phyloP scores from a whole-genome alignment of 2,888 invertebrate species.

The Hipparchia semele region DNA sequence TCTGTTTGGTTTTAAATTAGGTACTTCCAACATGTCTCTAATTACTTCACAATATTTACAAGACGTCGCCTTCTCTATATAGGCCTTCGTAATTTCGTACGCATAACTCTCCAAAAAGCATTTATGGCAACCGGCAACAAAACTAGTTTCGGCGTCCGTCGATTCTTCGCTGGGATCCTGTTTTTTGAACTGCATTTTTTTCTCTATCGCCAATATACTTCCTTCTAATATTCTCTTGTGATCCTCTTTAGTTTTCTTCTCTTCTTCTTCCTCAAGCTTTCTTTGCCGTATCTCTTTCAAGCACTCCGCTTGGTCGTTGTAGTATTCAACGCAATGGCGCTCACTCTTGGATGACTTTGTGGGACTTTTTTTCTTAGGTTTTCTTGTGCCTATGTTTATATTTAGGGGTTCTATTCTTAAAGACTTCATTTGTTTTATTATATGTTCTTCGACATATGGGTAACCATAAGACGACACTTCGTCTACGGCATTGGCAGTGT shows the following conservation, averaged over 20 bases:
- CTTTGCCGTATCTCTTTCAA: slow-evolving; percentile 77
- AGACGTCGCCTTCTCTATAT: slow-evolving; percentile 67
- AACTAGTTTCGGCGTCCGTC: slow-evolving; percentile 66
- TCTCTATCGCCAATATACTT: slow-evolving; percentile 64
- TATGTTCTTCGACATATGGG: slow-evolving; percentile 76
- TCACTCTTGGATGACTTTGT: slow-evolving; percentile 70
- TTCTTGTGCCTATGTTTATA: slow-evolving; percentile 65
- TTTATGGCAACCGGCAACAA: slow-evolving; percentile 74
- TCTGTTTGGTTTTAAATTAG: slow-evolving; percentile 68
- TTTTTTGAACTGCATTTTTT: slow-evolving; percentile 59
- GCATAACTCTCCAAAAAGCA: slow-evolving; percentile 79
- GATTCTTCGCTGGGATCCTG: slow-evolving; percentile 75
- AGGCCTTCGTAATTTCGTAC: slow-evolving; percentile 74
- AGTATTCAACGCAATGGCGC: slow-evolving; percentile 80
- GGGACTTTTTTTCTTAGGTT: slow-evolving; percentile 65
- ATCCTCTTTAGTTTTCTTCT: slow-evolving; percentile 64
- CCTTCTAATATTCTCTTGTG: slow-evolving; percentile 66
- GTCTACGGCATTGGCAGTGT: slow-evolving; percentile 54
- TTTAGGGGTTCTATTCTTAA: slow-evolving; percentile 74
- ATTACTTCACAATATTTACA: slow-evolving; percentile 81
- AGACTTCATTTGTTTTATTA: slow-evolving; percentile 79
- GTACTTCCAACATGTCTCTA: slow-evolving; percentile 72
- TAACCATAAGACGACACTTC: slow-evolving; percentile 59
- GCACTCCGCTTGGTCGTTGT: slow-evolving; percentile 85
- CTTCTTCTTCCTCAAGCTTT: slow-evolving; percentile 65